phyloP scores from a whole-genome alignment of 2,888 invertebrate species.

The Acrobasis repandana region DNA sequence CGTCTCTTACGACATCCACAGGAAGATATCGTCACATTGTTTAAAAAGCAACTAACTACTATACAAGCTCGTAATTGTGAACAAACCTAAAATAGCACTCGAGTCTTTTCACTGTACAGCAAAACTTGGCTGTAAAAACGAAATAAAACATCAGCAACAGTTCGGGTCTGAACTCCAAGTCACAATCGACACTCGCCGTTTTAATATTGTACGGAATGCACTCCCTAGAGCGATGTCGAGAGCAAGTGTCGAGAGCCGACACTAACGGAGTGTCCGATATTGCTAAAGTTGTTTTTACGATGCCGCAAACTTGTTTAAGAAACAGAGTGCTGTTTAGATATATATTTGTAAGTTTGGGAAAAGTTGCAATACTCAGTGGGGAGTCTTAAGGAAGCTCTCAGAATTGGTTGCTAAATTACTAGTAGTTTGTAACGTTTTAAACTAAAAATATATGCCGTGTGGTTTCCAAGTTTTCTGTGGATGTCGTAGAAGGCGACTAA shows the following conservation, averaged over 20 bases:
- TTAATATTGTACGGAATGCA: constrained; percentile 45
- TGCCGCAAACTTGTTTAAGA: constrained; percentile 39
- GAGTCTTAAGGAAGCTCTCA: too few relatives aligned
- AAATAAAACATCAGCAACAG: constrained; percentile 13
- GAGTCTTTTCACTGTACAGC: background rate
- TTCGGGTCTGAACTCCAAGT: background rate
- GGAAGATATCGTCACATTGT: background rate
- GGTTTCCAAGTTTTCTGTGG: too few relatives aligned
- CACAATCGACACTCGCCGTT: constrained; percentile 28
- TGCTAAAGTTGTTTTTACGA: constrained; percentile 45
- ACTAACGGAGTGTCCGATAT: constrained; percentile 43
- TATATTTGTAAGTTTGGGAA: background rate
- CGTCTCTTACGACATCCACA: too few relatives aligned
- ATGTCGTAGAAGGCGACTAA: too few relatives aligned
- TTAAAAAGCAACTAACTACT: background rate
- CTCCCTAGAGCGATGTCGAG: constrained; percentile 37
- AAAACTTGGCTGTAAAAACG: background rate
- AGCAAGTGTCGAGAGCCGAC: constrained; percentile 30
- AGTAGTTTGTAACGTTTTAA: too few relatives aligned
- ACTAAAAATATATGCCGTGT: too few relatives aligned
- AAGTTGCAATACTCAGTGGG: background rate
- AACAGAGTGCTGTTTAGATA: constrained; percentile 28
- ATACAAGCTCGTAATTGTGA: background rate
- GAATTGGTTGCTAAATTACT: too few relatives aligned
- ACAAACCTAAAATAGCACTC: constrained; percentile 5